Conservation (phyloP, 2,888 invertebrate species). For the Rhagium mordax region DNA sequence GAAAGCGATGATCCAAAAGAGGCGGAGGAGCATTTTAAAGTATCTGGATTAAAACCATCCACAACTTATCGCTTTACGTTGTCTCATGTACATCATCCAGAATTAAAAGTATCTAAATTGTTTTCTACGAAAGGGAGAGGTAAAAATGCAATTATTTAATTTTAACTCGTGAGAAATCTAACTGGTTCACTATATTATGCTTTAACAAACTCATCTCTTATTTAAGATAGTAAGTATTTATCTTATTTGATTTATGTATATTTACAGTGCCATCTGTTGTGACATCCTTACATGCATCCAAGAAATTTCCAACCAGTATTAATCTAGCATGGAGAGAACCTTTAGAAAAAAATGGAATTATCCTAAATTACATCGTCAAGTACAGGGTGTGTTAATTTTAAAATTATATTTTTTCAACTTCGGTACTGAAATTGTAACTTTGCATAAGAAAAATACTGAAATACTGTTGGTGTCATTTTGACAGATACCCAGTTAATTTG, state of each 20-base stretch:
- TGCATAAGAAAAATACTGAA: no score
- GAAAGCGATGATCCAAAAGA: background rate
- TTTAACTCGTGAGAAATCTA: no score
- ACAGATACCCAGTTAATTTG: no score
- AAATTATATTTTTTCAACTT: background rate
- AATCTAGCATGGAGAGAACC: conserved; percentile 30
- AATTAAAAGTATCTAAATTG: background rate
- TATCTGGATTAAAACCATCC: conserved; percentile 13
- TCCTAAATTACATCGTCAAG: conserved; percentile 12
- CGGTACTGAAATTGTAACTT: no score
- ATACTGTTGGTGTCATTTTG: no score
- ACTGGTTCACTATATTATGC: no score
- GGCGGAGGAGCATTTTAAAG: background rate
- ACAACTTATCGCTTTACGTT: conserved; percentile 9
- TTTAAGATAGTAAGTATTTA: no score
- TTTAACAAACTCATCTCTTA: no score
- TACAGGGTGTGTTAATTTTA: conserved; percentile 29
- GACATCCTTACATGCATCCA: background rate
- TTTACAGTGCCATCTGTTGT: conserved; percentile 36
- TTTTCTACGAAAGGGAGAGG: conserved; percentile 39
- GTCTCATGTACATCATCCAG: background rate
- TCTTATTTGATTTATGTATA: background rate
- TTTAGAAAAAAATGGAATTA: conserved; percentile 16
- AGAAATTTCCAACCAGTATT: background rate
- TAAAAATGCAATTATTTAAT: background rate